phyloP scores from a whole-genome alignment of 2,113 vertebrate species.

The Embiotoca jacksoni region DNA sequence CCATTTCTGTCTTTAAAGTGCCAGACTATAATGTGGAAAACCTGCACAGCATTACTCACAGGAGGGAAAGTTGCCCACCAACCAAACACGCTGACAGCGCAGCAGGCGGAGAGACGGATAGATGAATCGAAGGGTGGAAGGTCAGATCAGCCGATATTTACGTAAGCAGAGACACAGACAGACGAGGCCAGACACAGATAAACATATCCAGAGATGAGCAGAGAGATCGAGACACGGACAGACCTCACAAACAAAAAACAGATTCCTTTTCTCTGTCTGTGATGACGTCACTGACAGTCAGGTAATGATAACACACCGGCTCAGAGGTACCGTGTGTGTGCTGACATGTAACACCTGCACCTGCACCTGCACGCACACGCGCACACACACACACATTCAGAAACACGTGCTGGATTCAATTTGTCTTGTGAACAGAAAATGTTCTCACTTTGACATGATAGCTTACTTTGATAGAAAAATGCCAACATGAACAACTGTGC shows the following conservation, averaged over 20 bases:
- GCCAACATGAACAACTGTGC: too few relatives aligned
- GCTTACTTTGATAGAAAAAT: neutral
- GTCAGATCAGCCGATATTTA: conserved; percentile 44
- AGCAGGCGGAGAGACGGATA: conserved; percentile 29
- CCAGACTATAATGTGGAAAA: conserved; percentile 17
- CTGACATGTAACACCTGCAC: too few relatives aligned
- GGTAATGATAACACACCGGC: conserved; percentile 27
- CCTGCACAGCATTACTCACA: neutral
- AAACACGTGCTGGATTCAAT: neutral
- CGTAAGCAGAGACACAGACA: neutral
- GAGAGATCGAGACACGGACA: conserved; percentile 4
- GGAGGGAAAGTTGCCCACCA: conserved; percentile 10
- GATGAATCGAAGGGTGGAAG: conserved; percentile 32
- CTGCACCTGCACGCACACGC: neutral
- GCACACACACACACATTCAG: neutral
- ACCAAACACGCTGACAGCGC: conserved; percentile 53
- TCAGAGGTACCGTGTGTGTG: too few relatives aligned
- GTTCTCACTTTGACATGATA: neutral
- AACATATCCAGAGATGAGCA: conserved; percentile 23
- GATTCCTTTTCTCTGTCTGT: neutral
- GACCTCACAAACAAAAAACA: neutral
- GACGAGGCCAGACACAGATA: neutral
- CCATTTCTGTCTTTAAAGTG: neutral
- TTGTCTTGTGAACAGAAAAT: neutral
- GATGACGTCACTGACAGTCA: conserved; percentile 23